phyloP scores from a whole-genome alignment of 2,797 vertebrate species.

The Eulemur albifrons region DNA sequence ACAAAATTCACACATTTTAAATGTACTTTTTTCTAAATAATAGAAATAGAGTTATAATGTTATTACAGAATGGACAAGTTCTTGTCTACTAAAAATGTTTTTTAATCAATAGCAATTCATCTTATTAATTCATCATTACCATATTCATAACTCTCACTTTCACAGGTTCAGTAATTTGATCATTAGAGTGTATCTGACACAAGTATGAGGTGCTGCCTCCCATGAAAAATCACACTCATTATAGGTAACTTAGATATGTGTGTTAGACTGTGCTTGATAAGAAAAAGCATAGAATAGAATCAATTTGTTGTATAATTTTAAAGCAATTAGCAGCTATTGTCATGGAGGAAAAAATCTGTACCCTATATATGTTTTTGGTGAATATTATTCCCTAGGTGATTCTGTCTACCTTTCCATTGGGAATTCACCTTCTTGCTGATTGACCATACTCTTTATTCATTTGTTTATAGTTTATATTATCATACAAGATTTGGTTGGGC shows the following conservation, averaged over 20 bases:
- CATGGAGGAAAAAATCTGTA: not conserved
- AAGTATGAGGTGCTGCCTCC: not conserved
- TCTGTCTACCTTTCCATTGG: not conserved
- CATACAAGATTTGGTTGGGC: not conserved
- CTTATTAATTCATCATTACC: not conserved
- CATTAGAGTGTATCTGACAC: not conserved
- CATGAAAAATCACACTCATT: not conserved
- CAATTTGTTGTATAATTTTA: not conserved
- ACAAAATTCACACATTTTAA: not conserved
- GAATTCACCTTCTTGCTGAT: not conserved
- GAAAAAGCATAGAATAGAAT: not conserved
- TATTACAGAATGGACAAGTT: not conserved
- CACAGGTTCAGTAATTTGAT: not conserved
- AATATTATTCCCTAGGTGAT: not conserved
- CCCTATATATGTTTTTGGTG: not conserved
- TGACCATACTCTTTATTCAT: not conserved
- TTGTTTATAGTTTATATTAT: not conserved
- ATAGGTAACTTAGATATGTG: not conserved
- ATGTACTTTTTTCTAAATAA: not conserved
- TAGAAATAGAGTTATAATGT: not conserved
- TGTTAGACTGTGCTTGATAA: not conserved
- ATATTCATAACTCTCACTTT: not conserved
- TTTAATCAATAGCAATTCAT: not conserved
- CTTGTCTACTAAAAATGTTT: not conserved
- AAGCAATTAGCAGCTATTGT: not conserved